Evolutionary conservation across 2,797 vertebrate genomes (phyloP), one percentile per base, ranked within the genome.

Genomic region (Euthynnus affinis): DNA sequence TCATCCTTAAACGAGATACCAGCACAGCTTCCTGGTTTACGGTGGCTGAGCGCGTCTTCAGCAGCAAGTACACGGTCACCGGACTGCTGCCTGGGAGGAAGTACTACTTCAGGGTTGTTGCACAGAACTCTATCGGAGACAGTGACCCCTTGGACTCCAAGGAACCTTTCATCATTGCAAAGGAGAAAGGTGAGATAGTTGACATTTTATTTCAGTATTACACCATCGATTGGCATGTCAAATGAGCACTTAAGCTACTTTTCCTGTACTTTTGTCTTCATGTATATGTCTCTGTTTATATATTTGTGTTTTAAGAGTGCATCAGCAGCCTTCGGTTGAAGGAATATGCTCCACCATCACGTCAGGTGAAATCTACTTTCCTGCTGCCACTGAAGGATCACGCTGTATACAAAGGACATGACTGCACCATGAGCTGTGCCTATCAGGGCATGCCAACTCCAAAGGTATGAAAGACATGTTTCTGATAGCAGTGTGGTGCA

Each of bases 101-200:
- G 84, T 94, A 91, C 82, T 95, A 87, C 81, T 95, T 94, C 88
- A 87, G 94, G 77, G 91, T 95, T 40, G 76, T 87, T 23, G 92
- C 90, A 17, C 90, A 80, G 53, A 95, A 85, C 63, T 85, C 91
- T 40, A 84, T 90, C 1, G 90, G 93, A 52, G 89, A 95, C 68
- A 91, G 88, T 0, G 87, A 94, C 34, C 91, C 93, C 1, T 80
- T 94, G 5, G 91, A 95, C 87, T 94, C 93, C 37, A 94, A 87
- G 72, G 90, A 95, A 20, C 88, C 88, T 40, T 84, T 93, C 82
- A 75, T 90, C n/a, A 68, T 95, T 49, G 88, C 87, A 66, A 93
- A 93, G 86, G 90, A 93, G 62, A 89, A 87, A 77, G 81, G 87
- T 88, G 55, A 64, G 48, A 18, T 29, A 10, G 55, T 20, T 32